phyloP scores from a whole-genome alignment of 2,113 vertebrate genomes.

The Xiphophorus couchianus region DNA sequence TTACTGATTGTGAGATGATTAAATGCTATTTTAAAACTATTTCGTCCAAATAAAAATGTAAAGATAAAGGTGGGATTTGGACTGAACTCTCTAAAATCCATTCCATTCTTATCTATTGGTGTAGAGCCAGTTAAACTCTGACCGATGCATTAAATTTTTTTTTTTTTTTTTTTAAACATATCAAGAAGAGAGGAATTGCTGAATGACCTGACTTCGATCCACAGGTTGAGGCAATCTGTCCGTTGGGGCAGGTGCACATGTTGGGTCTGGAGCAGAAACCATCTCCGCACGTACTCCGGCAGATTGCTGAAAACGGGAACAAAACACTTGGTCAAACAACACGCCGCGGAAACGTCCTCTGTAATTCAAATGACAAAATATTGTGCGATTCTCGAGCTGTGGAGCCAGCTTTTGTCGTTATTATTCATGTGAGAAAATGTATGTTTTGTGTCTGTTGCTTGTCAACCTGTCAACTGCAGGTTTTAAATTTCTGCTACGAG shows the following conservation, averaged over 20 bases:
- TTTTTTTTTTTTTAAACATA: neutral
- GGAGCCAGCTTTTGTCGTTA: slow-evolving; percentile 18
- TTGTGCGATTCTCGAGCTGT: neutral
- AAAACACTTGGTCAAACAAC: slow-evolving; percentile 45
- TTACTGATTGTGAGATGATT: slow-evolving; percentile 24
- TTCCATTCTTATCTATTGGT: slow-evolving; percentile 43
- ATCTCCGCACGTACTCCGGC: slow-evolving; percentile 96
- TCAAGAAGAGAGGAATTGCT: slow-evolving; percentile 13
- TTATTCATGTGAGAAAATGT: slow-evolving; percentile 25
- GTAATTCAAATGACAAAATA: slow-evolving; percentile 27
- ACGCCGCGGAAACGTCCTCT: slow-evolving; percentile 14
- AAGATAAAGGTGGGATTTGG: slow-evolving; percentile 25
- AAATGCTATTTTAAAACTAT: slow-evolving; percentile 32
- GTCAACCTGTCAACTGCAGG: slow-evolving; percentile 18
- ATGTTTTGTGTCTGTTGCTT: slow-evolving; percentile 34
- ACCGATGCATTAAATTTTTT: slow-evolving; percentile 3
- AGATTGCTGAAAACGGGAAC: slow-evolving; percentile 87
- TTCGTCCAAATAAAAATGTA: slow-evolving; percentile 14
- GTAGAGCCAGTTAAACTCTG: slow-evolving; percentile 2
- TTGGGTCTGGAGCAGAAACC: slow-evolving; percentile 99
- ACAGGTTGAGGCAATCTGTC: slow-evolving; percentile 93
- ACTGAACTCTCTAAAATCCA: slow-evolving; percentile 7
- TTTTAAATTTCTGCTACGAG: slow-evolving; percentile 22
- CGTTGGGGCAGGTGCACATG: slow-evolving; percentile 97
- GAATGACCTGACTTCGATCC: slow-evolving; percentile 93